phyloP scores from a whole-genome alignment of 2,113 vertebrate genomes.

The Psittacara wagleri region DNA sequence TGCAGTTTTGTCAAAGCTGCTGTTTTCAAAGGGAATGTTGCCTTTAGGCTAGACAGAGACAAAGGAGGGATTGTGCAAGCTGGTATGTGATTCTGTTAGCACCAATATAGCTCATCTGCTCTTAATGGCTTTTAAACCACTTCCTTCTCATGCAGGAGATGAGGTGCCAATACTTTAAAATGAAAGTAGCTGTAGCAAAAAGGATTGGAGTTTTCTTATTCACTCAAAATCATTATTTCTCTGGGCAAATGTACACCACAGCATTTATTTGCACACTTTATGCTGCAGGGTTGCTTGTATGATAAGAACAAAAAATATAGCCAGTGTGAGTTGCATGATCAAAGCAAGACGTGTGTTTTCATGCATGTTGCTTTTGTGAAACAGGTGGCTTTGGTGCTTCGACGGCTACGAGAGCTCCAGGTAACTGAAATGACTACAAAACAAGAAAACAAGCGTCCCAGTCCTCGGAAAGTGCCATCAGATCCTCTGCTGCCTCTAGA shows the following conservation, averaged over 20 bases:
- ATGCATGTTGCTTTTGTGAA: constrained; percentile 8
- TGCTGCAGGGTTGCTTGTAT: neutral
- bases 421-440: constrained; percentile 85
- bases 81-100: neutral
- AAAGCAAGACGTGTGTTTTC: neutral
- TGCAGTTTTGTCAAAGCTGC: neutral
- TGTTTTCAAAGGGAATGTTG: neutral
- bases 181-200: neutral
- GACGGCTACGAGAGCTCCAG: constrained; percentile 90
- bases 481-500: constrained; percentile 89
- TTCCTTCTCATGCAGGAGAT: neutral
- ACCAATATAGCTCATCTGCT: neutral
- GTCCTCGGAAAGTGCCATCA: constrained; percentile 83
- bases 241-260: neutral
- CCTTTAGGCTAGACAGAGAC: neutral
- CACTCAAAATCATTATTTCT: neutral
- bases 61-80: neutral
- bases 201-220: neutral
- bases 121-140: neutral
- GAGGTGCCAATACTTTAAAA: neutral
- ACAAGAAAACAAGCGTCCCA: constrained; percentile 88
- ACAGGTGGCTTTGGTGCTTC: constrained; percentile 95
- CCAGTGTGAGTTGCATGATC: neutral
- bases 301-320: neutral
- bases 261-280: neutral